Evolutionary conservation across 2,797 vertebrate species (phyloP).

Genomic region (Eptatretus atami): DNA sequence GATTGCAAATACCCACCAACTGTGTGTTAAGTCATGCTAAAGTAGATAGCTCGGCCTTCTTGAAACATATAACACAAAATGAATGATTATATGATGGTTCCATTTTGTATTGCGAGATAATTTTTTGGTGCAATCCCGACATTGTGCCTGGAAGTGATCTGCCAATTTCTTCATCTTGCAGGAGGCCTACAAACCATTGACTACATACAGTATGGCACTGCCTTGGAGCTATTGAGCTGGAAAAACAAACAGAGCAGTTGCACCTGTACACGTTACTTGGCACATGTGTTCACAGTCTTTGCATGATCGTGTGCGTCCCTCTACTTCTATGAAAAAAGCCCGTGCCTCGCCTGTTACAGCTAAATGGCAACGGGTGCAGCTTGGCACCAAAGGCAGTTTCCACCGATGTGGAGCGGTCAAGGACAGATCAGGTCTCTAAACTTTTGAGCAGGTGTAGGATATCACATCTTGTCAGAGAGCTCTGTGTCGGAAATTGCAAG

Average conservation of each 20-base stretch:
- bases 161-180: slow-evolving; percentile 11
- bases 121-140: too few species aligned
- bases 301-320: slow-evolving; percentile 48
- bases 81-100: too few species aligned
- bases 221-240: slow-evolving; percentile 70
- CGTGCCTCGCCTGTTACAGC: slow-evolving; percentile 40
- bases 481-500: slow-evolving; percentile 9
- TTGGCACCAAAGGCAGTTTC: slow-evolving; percentile 18
- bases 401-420: slow-evolving; percentile 12
- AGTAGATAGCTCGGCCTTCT: too few species aligned
- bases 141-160: too few species aligned
- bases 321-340: slow-evolving; percentile 61
- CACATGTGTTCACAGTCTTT: slow-evolving; percentile 68
- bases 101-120: too few species aligned
- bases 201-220: slow-evolving; percentile 61
- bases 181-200: slow-evolving; percentile 71
- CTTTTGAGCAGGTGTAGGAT: neutral
- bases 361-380: slow-evolving; percentile 31
- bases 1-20: too few species aligned
- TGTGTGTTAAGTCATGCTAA: too few species aligned
- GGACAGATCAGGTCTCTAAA: neutral
- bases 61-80: too few species aligned
- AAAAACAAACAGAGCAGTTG: slow-evolving; percentile 50
- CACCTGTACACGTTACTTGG: slow-evolving; percentile 55
- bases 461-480: neutral